Evolutionary conservation across 2,888 invertebrate genomes (phyloP).

Genomic region (Helobdella robusta): DNA sequence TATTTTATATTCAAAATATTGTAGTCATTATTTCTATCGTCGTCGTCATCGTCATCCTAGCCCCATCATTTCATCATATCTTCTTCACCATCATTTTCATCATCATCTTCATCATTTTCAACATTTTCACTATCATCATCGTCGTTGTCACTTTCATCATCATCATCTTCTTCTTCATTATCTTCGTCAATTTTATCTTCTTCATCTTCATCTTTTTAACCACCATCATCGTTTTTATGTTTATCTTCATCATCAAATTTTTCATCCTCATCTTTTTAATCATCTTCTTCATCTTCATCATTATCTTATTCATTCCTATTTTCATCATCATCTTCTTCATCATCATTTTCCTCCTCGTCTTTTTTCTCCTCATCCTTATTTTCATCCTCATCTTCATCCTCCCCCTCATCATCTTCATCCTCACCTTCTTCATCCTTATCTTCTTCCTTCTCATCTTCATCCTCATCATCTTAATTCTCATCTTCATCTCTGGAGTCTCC

Average conservation of each 20-base stretch:
- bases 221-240: neutral
- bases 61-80: neutral
- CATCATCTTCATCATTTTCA: neutral
- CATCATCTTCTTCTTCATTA: neutral
- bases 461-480: too few species aligned
- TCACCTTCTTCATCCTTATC: neutral
- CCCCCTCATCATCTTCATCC: neutral
- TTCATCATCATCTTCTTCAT: slow-evolving; percentile 15
- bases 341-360: slow-evolving; percentile 9
- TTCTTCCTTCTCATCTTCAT: too few species aligned
- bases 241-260: neutral
- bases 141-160: neutral
- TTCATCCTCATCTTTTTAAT: neutral
- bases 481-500: too few species aligned
- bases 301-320: neutral
- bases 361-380: neutral
- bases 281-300: neutral
- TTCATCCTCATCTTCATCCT: neutral
- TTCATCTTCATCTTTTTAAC: neutral
- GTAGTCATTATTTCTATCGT: neutral
- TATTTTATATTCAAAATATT: too few species aligned
- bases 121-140: neutral
- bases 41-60: neutral
- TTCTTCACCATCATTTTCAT: neutral
- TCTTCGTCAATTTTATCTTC: neutral